These are phyloP conservation scores for Drosophila grimshawi DNA, from an alignment of 1,140 invertebrate species.

Conservation along the genomic window DNA sequence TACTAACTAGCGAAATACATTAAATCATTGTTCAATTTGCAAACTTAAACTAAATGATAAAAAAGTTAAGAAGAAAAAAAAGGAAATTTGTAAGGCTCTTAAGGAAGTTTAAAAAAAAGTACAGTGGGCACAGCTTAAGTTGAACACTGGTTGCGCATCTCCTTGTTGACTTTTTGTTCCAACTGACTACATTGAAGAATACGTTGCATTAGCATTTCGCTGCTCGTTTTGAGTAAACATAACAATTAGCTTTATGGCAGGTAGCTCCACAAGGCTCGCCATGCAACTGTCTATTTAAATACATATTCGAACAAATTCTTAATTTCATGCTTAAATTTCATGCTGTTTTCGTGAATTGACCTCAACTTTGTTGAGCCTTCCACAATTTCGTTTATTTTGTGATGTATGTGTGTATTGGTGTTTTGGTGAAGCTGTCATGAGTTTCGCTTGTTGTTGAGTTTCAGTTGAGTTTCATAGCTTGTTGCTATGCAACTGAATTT, in stretches of 20 bases:
- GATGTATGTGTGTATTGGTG: neutral
- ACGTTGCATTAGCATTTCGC: neutral
- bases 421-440: slow-evolving; percentile 39
- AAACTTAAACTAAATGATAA: slow-evolving; percentile 25
- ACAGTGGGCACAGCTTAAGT: slow-evolving; percentile 40
- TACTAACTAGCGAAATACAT: slow-evolving; percentile 3
- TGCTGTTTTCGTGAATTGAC: slow-evolving; percentile 23
- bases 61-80: slow-evolving; percentile 12
- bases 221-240: slow-evolving; percentile 13
- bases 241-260: slow-evolving; percentile 33
- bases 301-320: slow-evolving; percentile 42
- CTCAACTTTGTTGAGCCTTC: slow-evolving; percentile 14
- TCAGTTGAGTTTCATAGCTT: slow-evolving; percentile 28
- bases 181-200: slow-evolving; percentile 18
- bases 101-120: slow-evolving; percentile 46
- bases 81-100: slow-evolving; percentile 39
- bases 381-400: slow-evolving; percentile 6
- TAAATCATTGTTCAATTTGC: slow-evolving; percentile 20
- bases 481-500: slow-evolving; percentile 25
- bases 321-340: slow-evolving; percentile 41
- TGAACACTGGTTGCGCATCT: slow-evolving; percentile 47
- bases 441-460: slow-evolving; percentile 17
- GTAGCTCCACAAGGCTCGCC: slow-evolving; percentile 6
- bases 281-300: slow-evolving; percentile 26
- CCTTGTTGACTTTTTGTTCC: slow-evolving; percentile 42